Conservation (phyloP, 2,888 invertebrate genomes). For the Drosophila subquinaria region DNA sequence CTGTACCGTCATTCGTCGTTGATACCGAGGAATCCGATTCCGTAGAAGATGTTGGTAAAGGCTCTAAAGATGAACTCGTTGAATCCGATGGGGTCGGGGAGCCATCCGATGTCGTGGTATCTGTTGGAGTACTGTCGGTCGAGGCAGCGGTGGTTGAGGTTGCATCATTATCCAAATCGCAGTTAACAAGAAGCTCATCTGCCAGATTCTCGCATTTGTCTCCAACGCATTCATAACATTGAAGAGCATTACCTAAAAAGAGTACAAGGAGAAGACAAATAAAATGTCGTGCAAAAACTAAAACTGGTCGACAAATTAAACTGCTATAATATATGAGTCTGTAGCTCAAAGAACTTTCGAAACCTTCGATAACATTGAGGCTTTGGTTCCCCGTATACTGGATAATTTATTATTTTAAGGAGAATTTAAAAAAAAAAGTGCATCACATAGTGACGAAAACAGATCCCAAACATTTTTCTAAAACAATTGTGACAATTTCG, state of each 20-base stretch:
- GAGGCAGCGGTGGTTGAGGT: not conserved
- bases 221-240: conserved; percentile 78
- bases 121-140: not conserved
- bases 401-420: too few relatives aligned
- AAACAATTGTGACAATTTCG: not conserved
- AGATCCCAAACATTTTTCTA: not conserved
- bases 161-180: conserved; percentile 38
- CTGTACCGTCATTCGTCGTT: not conserved
- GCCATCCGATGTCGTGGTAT: not conserved
- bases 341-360: too few relatives aligned
- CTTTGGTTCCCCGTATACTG: too few relatives aligned
- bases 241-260: conserved; percentile 47
- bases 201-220: conserved; percentile 55
- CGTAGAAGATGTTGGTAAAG: not conserved
- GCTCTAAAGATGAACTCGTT: not conserved
- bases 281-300: conserved; percentile 19
- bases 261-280: not conserved
- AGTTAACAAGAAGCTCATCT: conserved; percentile 17
- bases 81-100: not conserved
- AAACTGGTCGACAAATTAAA: conserved; percentile 27
- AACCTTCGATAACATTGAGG: conserved; percentile 8
- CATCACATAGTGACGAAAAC: too few relatives aligned
- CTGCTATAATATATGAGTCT: too few relatives aligned
- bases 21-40: not conserved
- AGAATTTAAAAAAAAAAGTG: too few relatives aligned